Conservation (phyloP, 2,888 invertebrate species). For the Calliphora vomitoria region DNA sequence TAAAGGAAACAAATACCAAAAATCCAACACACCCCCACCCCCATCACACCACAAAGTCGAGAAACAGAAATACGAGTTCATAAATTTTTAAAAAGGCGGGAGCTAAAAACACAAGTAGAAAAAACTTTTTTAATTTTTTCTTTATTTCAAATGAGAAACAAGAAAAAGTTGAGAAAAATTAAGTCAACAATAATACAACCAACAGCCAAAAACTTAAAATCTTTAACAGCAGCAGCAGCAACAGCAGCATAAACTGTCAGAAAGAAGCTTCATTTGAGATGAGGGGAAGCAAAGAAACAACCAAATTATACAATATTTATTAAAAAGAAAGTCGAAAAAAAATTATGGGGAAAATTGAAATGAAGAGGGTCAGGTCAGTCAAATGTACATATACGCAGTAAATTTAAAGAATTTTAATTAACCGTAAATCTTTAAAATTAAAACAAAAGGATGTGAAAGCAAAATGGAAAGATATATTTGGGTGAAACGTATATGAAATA, state of each 20-base stretch:
- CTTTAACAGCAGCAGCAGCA: slow-evolving; percentile 10
- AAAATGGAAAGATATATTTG: background rate
- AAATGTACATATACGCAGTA: background rate
- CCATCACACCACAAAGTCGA: background rate
- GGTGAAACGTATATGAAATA: background rate
- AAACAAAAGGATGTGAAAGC: background rate
- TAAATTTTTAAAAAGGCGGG: slow-evolving; percentile 34
- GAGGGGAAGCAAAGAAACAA: background rate
- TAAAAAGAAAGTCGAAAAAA: background rate
- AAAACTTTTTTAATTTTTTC: slow-evolving; percentile 29
- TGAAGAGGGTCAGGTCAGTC: slow-evolving; percentile 5
- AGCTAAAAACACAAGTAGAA: background rate
- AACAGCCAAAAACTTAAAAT: background rate
- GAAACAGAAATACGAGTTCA: slow-evolving; percentile 13
- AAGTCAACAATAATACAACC: slow-evolving; percentile 19
- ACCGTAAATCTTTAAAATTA: slow-evolving; percentile 3
- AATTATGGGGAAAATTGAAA: background rate
- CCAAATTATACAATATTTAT: slow-evolving; percentile 15
- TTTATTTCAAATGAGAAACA: slow-evolving; percentile 11
- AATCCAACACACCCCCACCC: background rate
- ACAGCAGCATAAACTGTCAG: background rate
- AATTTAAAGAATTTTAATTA: background rate
- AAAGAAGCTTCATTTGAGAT: background rate
- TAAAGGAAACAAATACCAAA: slow-evolving; percentile 9
- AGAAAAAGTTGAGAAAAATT: background rate